phyloP scores from a whole-genome alignment of 2,113 vertebrate genomes.

The Fulmarus glacialis region DNA sequence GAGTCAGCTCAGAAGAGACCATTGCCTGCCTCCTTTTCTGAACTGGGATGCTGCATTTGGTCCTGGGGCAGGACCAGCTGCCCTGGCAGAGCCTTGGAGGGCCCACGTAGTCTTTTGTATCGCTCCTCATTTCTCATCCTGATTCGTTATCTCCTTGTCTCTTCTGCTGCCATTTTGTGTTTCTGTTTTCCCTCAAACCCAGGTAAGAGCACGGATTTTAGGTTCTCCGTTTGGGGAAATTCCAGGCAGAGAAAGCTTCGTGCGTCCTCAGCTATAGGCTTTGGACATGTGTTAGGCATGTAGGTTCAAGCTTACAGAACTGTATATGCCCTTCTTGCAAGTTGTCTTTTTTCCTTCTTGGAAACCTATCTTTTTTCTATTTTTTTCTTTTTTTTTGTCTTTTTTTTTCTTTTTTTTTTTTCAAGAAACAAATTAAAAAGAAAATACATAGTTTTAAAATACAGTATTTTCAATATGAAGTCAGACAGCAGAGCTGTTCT shows the following conservation, averaged over 20 bases:
- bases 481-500: not conserved
- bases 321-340: not conserved
- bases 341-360: not conserved
- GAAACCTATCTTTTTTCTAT: not conserved
- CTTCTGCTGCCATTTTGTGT: not conserved
- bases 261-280: not conserved
- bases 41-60: accelerated
- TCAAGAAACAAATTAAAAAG: not conserved
- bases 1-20: not conserved
- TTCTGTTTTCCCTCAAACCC: not conserved
- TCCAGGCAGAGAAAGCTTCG: accelerated
- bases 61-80: not conserved
- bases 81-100: not conserved
- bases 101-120: accelerated
- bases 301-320: not conserved
- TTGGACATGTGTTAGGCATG: not conserved
- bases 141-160: not conserved
- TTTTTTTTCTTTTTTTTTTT: not conserved
- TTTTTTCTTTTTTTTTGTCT: not conserved
- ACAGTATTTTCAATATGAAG: not conserved
- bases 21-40: not conserved
- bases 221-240: not conserved
- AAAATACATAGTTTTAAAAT: not conserved
- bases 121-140: not conserved
- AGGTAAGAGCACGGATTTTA: not conserved